phyloP scores from a whole-genome alignment of 2,888 invertebrate species.

The Leuctra nigra region DNA sequence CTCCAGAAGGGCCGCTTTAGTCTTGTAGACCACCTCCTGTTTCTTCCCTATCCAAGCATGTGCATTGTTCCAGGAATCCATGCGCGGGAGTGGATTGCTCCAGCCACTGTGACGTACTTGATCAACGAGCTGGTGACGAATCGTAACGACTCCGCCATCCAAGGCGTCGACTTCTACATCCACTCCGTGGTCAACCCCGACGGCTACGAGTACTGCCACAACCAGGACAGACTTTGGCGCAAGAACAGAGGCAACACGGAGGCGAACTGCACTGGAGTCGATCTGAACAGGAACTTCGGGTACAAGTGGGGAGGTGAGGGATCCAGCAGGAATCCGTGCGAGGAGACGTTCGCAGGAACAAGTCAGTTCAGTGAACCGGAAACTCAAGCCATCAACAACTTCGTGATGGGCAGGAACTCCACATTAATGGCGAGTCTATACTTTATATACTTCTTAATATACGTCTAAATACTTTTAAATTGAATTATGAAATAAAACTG shows the following conservation, averaged over 20 bases:
- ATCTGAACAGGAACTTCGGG: conserved; percentile 83
- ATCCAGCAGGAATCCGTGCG: conserved; percentile 74
- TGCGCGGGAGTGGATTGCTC: conserved; percentile 85
- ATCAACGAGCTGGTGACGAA: conserved; percentile 63
- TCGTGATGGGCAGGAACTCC: conserved; percentile 37
- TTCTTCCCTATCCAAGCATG: no score
- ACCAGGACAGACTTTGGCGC: conserved; percentile 62
- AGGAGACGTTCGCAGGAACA: conserved; percentile 72
- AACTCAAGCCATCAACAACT: conserved; percentile 57
- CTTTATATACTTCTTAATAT: no score
- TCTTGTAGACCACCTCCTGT: no score
- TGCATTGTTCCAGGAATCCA: conserved; percentile 78
- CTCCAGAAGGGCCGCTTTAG: no score
- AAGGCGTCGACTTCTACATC: conserved; percentile 58
- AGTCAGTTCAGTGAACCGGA: conserved; percentile 84
- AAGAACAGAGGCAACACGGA: conserved; percentile 53
- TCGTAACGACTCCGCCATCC: conserved; percentile 49
- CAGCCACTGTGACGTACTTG: conserved; percentile 69
- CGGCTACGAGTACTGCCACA: conserved; percentile 80
- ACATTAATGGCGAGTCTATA: conserved; percentile 39
- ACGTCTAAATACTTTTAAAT: no score
- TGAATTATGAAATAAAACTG: no score
- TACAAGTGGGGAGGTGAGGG: conserved; percentile 84
- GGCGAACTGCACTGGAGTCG: conserved; percentile 59
- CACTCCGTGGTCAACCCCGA: conserved; percentile 74